Conservation (phyloP, 2,113 vertebrate species). For the Boulengeromyrus knoepffleri region DNA sequence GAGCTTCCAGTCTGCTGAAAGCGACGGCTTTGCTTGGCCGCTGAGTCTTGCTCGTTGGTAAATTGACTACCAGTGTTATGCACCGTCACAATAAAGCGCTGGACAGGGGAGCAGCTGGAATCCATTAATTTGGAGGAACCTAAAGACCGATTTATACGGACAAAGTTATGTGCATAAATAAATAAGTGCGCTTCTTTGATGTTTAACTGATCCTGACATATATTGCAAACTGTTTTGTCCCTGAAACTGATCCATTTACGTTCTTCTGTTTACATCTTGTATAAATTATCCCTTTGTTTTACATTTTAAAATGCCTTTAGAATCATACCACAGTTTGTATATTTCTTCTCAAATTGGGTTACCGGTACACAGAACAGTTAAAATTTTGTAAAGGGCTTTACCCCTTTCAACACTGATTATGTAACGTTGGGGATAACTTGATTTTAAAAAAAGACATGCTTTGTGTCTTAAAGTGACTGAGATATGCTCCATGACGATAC, state of each 20-base stretch:
- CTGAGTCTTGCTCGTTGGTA: neutral
- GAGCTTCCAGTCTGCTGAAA: conserved; percentile 10
- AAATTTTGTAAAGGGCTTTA: neutral
- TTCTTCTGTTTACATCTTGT: neutral
- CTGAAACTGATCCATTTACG: neutral
- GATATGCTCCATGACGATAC: neutral
- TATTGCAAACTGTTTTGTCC: neutral
- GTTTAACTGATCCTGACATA: neutral
- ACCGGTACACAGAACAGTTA: neutral
- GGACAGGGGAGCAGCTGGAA: neutral
- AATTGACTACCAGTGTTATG: neutral
- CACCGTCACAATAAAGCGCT: neutral
- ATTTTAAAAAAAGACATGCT: neutral
- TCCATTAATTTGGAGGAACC: neutral
- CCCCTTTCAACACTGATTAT: neutral
- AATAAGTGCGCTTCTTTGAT: neutral
- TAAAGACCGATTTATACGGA: neutral
- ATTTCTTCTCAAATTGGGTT: neutral
- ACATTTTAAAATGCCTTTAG: neutral
- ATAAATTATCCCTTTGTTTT: neutral
- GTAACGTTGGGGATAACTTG: neutral
- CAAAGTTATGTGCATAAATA: neutral
- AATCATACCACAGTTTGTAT: neutral
- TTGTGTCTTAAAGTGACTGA: neutral
- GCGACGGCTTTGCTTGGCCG: neutral